Evolutionary conservation across 2,797 vertebrate species (phyloP), one percentile per base, ranked within the genome.

Genomic region (Cirrhinus molitorella): DNA sequence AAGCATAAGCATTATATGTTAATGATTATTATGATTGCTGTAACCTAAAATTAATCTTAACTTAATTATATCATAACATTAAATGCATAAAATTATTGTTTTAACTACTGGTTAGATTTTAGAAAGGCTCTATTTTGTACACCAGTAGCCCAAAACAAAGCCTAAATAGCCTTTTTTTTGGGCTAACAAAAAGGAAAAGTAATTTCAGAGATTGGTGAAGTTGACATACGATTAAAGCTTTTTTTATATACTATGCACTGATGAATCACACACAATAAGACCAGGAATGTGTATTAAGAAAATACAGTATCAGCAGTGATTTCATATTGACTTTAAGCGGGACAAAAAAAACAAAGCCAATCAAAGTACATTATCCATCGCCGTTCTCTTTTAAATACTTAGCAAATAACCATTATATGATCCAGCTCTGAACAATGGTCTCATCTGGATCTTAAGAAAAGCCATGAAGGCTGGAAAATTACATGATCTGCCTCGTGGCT

Each of bases 361-460:
- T 74, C 21, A 74, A 57, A 57, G 40, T 28, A 14, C 23, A 57
- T 21, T 57, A 45, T 57, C 9, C n/a, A 14, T 57, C 37, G 12
- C 25, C 37, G 13, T 61, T 65, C 21, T 73, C 28, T 5, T 49
- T 63, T 37, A 51, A 71, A 73, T 49, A 43, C 23, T 71, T 63
- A 5, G 63, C 16, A 63, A 71, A 25, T n/a, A 80, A 16, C 17
- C 8, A 21, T 70, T 31, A 31, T 23, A 12, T 59, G 37, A 51
- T 66, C 71, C 25, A 37, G 34, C 21, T 7, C n/a, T 31, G 11
- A 72, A 75, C 37, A 79, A 79, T 71, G 17, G 31, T 76, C 65
- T 77, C 47, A 31, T 80, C 65, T 55, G 51, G 23, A 65, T 80
- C 25, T 63, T 28, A 75, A 77, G 72, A 75, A 34, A 81, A 83